A percentile compares a stretch with the other conserved stretches of the same genome.
Evolutionary conservation across 2,888 invertebrate genomes (phyloP).

Genomic region (Nipponacmea schrenckii): DNA sequence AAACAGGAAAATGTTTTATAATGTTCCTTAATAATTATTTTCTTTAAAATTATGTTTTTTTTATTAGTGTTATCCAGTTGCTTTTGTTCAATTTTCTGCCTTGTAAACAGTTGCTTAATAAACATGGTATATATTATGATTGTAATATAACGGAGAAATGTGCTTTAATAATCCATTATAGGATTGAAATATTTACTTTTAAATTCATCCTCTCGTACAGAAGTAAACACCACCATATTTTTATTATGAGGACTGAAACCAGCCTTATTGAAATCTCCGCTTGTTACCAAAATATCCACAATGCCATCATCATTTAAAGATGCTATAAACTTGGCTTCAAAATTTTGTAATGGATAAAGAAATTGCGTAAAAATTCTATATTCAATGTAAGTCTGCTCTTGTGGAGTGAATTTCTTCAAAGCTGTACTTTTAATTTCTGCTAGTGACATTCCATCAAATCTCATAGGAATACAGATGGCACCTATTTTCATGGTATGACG

Average conservation of each 20-base stretch:
- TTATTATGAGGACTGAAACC: neutral
- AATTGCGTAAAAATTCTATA: conserved; percentile 54
- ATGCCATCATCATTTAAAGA: conserved; percentile 42
- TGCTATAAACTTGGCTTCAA: conserved; percentile 54
- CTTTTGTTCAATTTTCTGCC: too few relatives aligned
- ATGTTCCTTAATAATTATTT: too few relatives aligned
- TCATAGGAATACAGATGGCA: conserved; percentile 45
- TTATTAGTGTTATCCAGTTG: too few relatives aligned
- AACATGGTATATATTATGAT: too few relatives aligned
- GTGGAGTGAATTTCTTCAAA: conserved; percentile 39
- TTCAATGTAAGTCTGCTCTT: conserved; percentile 54
- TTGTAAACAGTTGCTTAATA: too few relatives aligned
- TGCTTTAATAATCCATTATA: neutral
- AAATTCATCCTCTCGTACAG: neutral
- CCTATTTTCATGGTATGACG: conserved; percentile 48
- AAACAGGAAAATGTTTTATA: too few relatives aligned
- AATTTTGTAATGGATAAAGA: conserved; percentile 46
- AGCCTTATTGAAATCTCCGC: conserved; percentile 49
- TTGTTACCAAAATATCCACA: conserved; percentile 53
- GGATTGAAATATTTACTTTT: conserved; percentile 1
- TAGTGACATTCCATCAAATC: conserved; percentile 39
- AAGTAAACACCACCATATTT: conserved; percentile 1
- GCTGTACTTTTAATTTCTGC: conserved; percentile 43
- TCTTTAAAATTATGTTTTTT: too few relatives aligned
- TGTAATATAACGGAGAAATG: too few relatives aligned